Evolutionary conservation across 2,888 invertebrate species (phyloP).

Genomic region (Villa cingulata): DNA sequence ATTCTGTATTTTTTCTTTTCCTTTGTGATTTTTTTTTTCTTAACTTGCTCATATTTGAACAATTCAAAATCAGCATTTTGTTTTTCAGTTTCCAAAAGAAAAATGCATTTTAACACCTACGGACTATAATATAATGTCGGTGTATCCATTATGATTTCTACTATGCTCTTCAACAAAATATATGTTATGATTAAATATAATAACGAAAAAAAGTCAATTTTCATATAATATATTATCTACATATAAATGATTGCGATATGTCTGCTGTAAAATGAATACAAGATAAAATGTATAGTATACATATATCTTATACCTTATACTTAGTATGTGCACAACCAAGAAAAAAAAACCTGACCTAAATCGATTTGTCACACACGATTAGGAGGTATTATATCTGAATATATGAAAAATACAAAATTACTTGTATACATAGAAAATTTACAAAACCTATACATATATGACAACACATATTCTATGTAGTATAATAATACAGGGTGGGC

Average conservation of each 20-base stretch:
- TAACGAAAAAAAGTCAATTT: slow-evolving; percentile 2
- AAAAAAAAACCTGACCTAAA: slow-evolving; percentile 7
- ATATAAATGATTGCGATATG: too few species aligned
- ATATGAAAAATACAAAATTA: too few species aligned
- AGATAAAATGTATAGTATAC: too few species aligned
- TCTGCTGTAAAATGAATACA: too few species aligned
- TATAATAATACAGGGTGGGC: slow-evolving; percentile 5
- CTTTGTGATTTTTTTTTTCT: too few species aligned
- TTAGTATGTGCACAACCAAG: not conserved
- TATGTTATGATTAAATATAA: slow-evolving; percentile 2
- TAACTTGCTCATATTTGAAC: too few species aligned
- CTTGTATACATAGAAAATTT: too few species aligned
- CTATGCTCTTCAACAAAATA: slow-evolving; percentile 3
- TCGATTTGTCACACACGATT: slow-evolving; percentile 13
- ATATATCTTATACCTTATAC: not conserved
- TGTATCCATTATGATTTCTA: not conserved
- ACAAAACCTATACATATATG: too few species aligned
- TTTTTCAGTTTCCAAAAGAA: not conserved
- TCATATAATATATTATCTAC: too few species aligned
- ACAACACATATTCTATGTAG: not conserved
- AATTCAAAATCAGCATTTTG: not conserved
- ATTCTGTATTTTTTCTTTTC: too few species aligned
- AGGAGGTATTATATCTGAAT: slow-evolving; percentile 10
- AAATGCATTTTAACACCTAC: slow-evolving; percentile 4
- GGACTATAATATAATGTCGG: not conserved